Evolutionary conservation across 2,797 vertebrate genomes (phyloP).

Genomic region (Yasuhikotakia modesta): DNA sequence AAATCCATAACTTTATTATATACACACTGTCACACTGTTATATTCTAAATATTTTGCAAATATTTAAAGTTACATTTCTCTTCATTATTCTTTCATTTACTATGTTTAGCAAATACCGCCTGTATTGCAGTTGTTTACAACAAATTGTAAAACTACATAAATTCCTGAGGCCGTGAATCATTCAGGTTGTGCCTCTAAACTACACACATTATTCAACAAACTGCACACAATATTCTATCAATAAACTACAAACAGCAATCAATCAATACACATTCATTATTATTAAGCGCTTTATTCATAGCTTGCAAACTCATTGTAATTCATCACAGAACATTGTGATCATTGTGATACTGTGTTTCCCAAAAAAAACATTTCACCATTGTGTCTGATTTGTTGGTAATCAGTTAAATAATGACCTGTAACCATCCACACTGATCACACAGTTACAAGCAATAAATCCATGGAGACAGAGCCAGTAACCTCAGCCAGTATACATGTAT

Average conservation of each 20-base stretch:
- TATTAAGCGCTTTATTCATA: neutral
- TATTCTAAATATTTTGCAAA: neutral
- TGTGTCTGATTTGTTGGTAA: neutral
- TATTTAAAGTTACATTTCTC: neutral
- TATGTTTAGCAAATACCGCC: neutral
- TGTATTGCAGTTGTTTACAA: neutral
- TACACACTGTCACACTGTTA: neutral
- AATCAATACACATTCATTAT: neutral
- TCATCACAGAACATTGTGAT: too few relatives aligned
- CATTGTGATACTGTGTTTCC: too few relatives aligned
- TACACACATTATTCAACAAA: too few relatives aligned
- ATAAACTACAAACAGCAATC: neutral
- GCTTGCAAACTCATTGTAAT: neutral
- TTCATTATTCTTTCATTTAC: neutral
- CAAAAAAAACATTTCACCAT: neutral
- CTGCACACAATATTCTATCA: too few relatives aligned
- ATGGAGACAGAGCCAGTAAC: neutral
- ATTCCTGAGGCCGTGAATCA: neutral
- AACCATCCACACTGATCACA: neutral
- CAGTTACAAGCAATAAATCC: constrained; percentile 2
- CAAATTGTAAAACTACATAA: neutral
- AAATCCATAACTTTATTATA: neutral
- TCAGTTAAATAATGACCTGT: neutral
- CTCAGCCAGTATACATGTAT: neutral
- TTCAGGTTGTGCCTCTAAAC: neutral